phyloP scores from a whole-genome alignment of 1,140 invertebrate species.

The Cyrtorhinus lividipennis region DNA sequence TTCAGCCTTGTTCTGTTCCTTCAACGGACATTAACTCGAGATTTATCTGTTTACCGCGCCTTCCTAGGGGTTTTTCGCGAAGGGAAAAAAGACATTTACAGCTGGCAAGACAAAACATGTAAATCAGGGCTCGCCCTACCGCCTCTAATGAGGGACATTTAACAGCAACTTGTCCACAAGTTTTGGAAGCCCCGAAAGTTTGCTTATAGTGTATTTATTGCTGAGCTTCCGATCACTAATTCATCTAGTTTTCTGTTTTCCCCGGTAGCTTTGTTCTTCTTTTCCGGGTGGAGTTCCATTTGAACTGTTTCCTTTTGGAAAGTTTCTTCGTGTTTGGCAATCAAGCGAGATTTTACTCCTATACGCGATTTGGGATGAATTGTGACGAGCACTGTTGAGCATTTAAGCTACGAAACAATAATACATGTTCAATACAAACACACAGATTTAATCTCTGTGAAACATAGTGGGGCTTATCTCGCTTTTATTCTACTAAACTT shows the following conservation, averaged over 20 bases:
- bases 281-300: not conserved
- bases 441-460: too few relatives aligned
- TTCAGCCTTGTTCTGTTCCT: not conserved
- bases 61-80: too few relatives aligned
- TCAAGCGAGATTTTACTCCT: too few relatives aligned
- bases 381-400: too few relatives aligned
- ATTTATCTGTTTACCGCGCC: slow-evolving; percentile 6
- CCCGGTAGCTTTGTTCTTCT: not conserved
- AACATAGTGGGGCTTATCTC: too few relatives aligned
- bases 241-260: not conserved
- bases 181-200: not conserved
- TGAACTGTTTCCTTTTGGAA: not conserved
- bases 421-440: too few relatives aligned
- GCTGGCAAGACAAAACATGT: slow-evolving; percentile 8
- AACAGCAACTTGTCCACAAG: not conserved
- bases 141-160: slow-evolving; percentile 7
- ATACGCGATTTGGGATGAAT: too few relatives aligned
- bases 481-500: too few relatives aligned
- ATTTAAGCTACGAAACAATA: too few relatives aligned
- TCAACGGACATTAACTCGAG: not conserved
- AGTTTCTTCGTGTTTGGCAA: not conserved
- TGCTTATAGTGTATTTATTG: slow-evolving; percentile 1
- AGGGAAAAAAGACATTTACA: not conserved
- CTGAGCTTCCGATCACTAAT: not conserved
- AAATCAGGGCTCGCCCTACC: not conserved